Evolutionary conservation across 2,888 invertebrate species (phyloP), one percentile per base, ranked within the genome.

Genomic region (Pollenia amentaria): DNA sequence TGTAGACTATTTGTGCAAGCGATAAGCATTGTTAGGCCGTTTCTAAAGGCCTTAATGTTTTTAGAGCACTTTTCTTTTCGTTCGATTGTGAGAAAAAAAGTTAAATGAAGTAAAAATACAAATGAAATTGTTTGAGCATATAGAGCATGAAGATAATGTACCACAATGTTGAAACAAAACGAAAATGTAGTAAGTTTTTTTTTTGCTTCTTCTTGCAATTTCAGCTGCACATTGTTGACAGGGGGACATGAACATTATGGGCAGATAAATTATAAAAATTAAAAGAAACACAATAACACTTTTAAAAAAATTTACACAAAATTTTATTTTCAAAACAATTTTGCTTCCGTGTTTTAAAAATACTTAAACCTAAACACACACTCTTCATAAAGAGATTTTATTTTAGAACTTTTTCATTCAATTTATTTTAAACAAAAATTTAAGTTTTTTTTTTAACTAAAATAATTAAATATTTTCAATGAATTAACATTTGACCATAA

Each of bases 71-170:
- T 81, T 85, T 78, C 72, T 65, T 85, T 78, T 81, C 77, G 44
- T 72, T 67, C n/a, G 10, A 53, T 65, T 76, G 64, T 3, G 12
- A 67, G 11, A 21, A 64, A 84, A 67, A 40, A 75, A 77, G 12
- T 53, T 48, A 77, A 85, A 80, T 85, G 38, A 85, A 81, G 80
- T 70, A 77, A 85, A 77, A 81, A 67, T 44, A 57, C 53, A 77
- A 82, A 86, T 69, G 73, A 75, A 86, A 79, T 86, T 84, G 73
- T 73, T 85, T 82, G 18, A 64, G 69, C 85, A 82, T 85, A 46
- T 82, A 73, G 85, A 85, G 85, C 85, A 85, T 85, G 55, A 82
- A 82, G 85, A 85, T 85, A 85, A 82, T 72, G 77, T 48, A 70
- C 46, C 69, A 73, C 65, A 82, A 73, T 85, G 60, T 69, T 69